Conservation (phyloP, 2,113 vertebrate species). For the Apeltes quadracus region DNA sequence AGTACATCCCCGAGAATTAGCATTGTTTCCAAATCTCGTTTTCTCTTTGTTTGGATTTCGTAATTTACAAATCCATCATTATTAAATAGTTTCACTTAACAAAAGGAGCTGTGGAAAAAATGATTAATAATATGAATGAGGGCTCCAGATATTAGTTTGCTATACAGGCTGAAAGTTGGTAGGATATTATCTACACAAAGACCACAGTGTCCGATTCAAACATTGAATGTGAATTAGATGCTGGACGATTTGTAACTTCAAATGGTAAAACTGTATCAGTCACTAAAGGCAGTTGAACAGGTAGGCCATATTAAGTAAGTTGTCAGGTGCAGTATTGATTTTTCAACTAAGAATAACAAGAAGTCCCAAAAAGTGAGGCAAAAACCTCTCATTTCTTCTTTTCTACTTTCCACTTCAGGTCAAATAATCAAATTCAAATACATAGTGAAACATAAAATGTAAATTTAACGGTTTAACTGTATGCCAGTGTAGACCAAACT, state of each 20-base stretch:
- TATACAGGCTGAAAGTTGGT: background rate
- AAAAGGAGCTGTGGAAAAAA: background rate
- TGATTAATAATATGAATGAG: background rate
- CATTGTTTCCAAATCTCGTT: constrained; percentile 9
- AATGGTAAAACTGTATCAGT: background rate
- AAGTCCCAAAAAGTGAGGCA: too few species aligned
- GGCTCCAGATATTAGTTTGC: background rate
- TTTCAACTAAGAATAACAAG: background rate
- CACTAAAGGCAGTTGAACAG: constrained; percentile 6
- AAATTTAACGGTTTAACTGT: background rate
- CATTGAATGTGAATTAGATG: background rate
- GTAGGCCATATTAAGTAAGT: background rate
- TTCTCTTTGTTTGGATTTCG: constrained; percentile 27
- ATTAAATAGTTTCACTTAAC: constrained; percentile 10
- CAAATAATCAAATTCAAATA: background rate
- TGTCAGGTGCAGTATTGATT: constrained; percentile 2
- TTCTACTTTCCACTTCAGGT: background rate
- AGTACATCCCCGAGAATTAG: constrained; percentile 8
- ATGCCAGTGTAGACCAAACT: background rate
- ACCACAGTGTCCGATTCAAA: background rate
- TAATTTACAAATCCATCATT: constrained; percentile 3
- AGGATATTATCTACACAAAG: background rate
- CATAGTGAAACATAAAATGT: background rate
- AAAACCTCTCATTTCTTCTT: background rate
- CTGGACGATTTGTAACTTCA: background rate